Base-by-base conservation (phyloP, 2,797 vertebrate genomes). In the Fringilla coelebs region DNA sequence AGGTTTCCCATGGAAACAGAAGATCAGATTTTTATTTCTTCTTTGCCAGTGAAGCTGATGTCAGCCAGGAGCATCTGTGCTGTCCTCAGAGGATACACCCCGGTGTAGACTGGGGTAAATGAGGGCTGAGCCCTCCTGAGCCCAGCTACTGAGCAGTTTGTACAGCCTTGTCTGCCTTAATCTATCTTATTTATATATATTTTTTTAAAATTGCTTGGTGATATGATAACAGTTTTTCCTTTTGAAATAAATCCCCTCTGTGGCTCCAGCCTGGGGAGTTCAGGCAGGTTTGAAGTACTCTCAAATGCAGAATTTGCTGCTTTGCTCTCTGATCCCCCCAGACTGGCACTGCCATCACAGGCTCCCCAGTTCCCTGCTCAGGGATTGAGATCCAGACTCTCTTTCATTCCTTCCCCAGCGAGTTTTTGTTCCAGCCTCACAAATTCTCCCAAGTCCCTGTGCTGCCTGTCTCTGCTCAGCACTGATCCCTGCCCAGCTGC, bases 281-380 rank as follows among this genome's bases (percentile, higher is more conserved):
- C n/a, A 48, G 80, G 31, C 70, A 74, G 57, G 85, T 79, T 86
- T 62, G 63, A 19, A 79, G 60, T 21, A 3, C 48, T 52, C 45
- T 20, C 1, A 12, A 41, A 43, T 32, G 67, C 48, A 66, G 72
- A 45, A 67, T 38, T 67, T 5, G 2, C 16, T 45, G 73, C 75
- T 48, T 21, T 13, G 43, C 78, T 93, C 31, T 67, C 40, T 54
- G 5, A 6, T 82, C 45, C 40, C 66, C 1, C 0, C 55, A 28
- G 74, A 32, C 28, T 13, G 36, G 20, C 3, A 5, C 1, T 7
- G 7, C 57, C 40, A 8, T 6, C 0, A 0, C 0, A 16, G 73
- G 34, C 51, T 61, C 71, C 55, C 67, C 60, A 7, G 65, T 8
- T 94, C 89, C 90, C 92, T n/a, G 40, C 74, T 55, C 1, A 0